Base-by-base conservation (phyloP, 1,140 invertebrate species). In the Pomacea maculata region DNA sequence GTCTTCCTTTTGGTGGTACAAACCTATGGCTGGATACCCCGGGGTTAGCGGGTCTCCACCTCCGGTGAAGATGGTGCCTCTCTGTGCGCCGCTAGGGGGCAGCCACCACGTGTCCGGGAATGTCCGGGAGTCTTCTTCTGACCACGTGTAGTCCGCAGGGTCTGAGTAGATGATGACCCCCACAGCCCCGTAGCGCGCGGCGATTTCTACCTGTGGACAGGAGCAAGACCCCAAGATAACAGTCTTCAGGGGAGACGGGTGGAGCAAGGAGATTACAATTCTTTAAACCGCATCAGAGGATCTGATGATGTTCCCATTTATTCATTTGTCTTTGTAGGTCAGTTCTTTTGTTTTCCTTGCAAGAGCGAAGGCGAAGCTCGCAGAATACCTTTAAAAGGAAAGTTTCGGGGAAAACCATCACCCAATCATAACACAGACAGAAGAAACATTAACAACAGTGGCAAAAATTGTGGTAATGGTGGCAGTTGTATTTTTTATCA, bases 121-220 rank as follows among this genome's bases (percentile, higher is more conserved):
- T 9, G 90, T 88, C 4, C 80, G 71, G 17, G 57, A n/a, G 72
- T 80, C 82, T 79, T 65, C 78, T 75, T 68, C 2, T 10, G 77
- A 55, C 52, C 80, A 75, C 2, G 90, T 90, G 84, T 91, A 93
- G 79, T 93, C 91, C n/a, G 84, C 83, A 0, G 93, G 93, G 85
- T 94, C 93, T 9, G 89, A 88, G 83, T 91, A 93, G 11, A 93
- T 81, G 65, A 93, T 90, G 10, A 92, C 84, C 29, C 92, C 93
- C n/a, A 86, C 83, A 54, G 90, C 91, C n/a, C 89, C 88, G 81
- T 83, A 79, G 12, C 84, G 45, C 63, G 88, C 80, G 2, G 91
- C 92, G 34, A 87, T 82, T 61, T 83, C 72, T 10, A 91, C 88
- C 87, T 92, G 79, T 61, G 1, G 72, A 74, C 55, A 11, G 21